phyloP scores from a whole-genome alignment of 2,888 invertebrate species.

The Arrhopalites spinosus region DNA sequence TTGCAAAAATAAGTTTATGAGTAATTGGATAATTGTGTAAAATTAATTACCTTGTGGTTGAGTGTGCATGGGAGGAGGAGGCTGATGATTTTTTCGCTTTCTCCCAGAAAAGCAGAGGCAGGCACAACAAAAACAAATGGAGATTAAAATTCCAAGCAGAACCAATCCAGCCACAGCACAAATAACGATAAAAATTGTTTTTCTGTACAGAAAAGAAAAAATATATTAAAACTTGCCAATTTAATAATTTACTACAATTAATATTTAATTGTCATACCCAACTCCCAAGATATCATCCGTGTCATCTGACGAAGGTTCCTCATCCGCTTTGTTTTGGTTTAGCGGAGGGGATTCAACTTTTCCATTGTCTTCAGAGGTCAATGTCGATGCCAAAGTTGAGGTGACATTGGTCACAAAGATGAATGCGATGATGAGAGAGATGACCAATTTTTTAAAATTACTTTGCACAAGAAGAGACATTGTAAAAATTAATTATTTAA shows the following conservation, averaged over 20 bases:
- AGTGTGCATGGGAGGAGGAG: too few relatives aligned
- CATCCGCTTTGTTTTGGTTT: background rate
- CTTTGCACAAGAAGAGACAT: too few relatives aligned
- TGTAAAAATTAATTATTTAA: too few relatives aligned
- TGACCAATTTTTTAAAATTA: too few relatives aligned
- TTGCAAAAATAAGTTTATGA: background rate
- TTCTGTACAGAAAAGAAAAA: background rate
- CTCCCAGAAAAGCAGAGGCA: background rate
- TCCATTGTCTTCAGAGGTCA: background rate
- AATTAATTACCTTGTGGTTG: background rate
- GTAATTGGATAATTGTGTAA: background rate
- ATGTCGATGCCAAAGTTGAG: too few relatives aligned
- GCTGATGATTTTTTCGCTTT: too few relatives aligned
- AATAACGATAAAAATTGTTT: background rate
- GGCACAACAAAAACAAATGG: background rate
- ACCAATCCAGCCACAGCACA: background rate
- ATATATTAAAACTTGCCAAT: background rate
- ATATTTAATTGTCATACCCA: background rate
- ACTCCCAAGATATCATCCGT: background rate
- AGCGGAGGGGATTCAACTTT: too few relatives aligned
- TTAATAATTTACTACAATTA: background rate
- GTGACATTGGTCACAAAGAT: too few relatives aligned
- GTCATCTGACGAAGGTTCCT: background rate
- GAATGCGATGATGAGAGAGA: background rate
- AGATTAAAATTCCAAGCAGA: background rate